Conservation (phyloP, 2,888 invertebrate genomes). For the Apamea crenata region DNA sequence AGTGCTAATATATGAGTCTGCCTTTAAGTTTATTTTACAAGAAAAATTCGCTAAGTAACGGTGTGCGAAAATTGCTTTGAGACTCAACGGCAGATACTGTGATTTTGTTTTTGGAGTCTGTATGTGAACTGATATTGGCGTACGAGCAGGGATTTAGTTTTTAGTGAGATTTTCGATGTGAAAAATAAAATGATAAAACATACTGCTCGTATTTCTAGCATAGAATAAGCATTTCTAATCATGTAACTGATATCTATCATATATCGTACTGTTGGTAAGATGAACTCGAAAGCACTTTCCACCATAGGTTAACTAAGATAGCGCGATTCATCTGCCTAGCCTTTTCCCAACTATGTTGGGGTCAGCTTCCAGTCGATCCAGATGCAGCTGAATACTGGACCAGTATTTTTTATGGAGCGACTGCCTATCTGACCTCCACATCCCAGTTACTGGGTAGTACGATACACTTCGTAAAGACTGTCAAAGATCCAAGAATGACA, state of each 20-base stretch:
- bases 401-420: too few relatives aligned
- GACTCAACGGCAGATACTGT: conserved; percentile 36
- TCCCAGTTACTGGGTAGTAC: too few relatives aligned
- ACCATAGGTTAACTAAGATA: not conserved
- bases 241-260: not conserved
- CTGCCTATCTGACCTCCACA: too few relatives aligned
- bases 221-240: not conserved
- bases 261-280: too few relatives aligned
- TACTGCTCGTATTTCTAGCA: not conserved
- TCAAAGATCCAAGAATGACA: too few relatives aligned
- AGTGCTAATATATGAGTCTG: conserved; percentile 43
- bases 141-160: conserved; percentile 6
- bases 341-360: not conserved
- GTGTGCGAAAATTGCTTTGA: conserved; percentile 49
- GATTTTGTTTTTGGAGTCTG: conserved; percentile 53
- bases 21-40: conserved; percentile 52
- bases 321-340: not conserved
- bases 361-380: not conserved
- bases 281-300: not conserved
- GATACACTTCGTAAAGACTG: too few relatives aligned
- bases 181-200: not conserved
- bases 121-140: conserved; percentile 20
- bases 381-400: too few relatives aligned
- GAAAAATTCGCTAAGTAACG: conserved; percentile 48
- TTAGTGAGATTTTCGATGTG: not conserved